phyloP scores from a whole-genome alignment of 2,888 invertebrate species.

The Piscicola geometra region DNA sequence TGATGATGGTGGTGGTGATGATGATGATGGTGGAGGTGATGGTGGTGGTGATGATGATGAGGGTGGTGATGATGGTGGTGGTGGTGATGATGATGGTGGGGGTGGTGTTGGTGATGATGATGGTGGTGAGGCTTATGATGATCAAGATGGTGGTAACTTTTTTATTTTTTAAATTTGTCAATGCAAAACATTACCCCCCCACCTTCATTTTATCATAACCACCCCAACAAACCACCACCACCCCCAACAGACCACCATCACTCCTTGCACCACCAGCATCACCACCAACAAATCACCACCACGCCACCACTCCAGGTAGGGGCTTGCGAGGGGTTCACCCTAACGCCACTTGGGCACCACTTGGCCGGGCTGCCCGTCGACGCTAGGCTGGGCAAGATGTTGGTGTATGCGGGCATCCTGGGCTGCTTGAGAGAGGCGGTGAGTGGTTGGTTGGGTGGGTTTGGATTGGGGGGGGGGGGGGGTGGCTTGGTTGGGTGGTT shows the following conservation, averaged over 20 bases:
- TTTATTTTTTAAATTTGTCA: too few species aligned
- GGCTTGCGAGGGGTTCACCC: conserved; percentile 46
- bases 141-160: neutral
- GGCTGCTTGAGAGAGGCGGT: conserved; percentile 53
- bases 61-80: conserved; percentile 21
- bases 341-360: conserved; percentile 54
- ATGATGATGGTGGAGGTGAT: neutral
- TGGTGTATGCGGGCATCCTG: conserved; percentile 51
- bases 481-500: too few species aligned
- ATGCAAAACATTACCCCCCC: too few species aligned
- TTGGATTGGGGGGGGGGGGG: neutral
- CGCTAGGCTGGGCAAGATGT: conserved; percentile 54
- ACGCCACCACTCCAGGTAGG: conserved; percentile 45
- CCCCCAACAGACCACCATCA: too few species aligned
- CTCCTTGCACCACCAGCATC: too few species aligned
- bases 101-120: conserved; percentile 22
- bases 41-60: conserved; percentile 23
- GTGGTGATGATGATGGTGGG: conserved; percentile 21
- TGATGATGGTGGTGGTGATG: conserved; percentile 27
- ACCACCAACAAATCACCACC: too few species aligned
- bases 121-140: too few species aligned
- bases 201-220: too few species aligned
- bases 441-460: conserved; percentile 39
- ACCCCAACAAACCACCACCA: too few species aligned
- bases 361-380: conserved; percentile 52